A percentile compares a stretch with the other conserved stretches of the same genome.
These are phyloP conservation scores for Ranitomeya imitator DNA, from an alignment of 2,113 vertebrate genomes.

Conservation along the genomic window DNA sequence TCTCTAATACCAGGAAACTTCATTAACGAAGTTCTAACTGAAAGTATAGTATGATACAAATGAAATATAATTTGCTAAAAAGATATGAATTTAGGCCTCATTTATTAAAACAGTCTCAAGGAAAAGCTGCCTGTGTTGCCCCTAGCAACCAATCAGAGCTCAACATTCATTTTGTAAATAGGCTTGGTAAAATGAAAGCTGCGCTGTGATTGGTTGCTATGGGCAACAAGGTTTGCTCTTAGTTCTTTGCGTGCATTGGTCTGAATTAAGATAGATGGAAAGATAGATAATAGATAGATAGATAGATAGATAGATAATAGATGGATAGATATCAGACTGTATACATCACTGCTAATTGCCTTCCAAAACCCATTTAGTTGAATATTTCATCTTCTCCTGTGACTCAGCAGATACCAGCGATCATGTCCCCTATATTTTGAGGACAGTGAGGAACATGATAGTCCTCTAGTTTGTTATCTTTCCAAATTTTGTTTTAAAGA, in stretches of 20 bases:
- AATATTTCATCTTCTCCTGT: slow-evolving; percentile 2
- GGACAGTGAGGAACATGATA: slow-evolving; percentile 40
- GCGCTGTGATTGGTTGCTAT: too few species aligned
- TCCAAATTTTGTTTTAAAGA: slow-evolving; percentile 71
- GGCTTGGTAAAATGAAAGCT: too few species aligned
- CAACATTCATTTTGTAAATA: too few species aligned
- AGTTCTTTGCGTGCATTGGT: neutral
- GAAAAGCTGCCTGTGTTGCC: too few species aligned
- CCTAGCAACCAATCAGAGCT: too few species aligned
- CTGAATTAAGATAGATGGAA: too few species aligned
- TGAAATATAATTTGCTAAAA: too few species aligned
- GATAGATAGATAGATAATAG: too few species aligned
- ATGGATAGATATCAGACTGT: neutral
- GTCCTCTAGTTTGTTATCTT: slow-evolving; percentile 61
- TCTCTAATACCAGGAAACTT: neutral
- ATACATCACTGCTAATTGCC: slow-evolving; percentile 11
- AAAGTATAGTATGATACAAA: neutral
- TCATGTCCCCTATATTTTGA: slow-evolving; percentile 56
- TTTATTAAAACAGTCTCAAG: too few species aligned
- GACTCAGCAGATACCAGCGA: slow-evolving; percentile 69
- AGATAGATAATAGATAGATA: too few species aligned
- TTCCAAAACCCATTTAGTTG: neutral
- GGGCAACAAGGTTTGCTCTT: too few species aligned
- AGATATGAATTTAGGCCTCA: too few species aligned
- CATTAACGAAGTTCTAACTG: neutral